Percentiles rank a stretch among this genome's conserved stretches.
Evolutionary conservation across 2,113 vertebrate species (phyloP).

Genomic region (Willisornis vidua): DNA sequence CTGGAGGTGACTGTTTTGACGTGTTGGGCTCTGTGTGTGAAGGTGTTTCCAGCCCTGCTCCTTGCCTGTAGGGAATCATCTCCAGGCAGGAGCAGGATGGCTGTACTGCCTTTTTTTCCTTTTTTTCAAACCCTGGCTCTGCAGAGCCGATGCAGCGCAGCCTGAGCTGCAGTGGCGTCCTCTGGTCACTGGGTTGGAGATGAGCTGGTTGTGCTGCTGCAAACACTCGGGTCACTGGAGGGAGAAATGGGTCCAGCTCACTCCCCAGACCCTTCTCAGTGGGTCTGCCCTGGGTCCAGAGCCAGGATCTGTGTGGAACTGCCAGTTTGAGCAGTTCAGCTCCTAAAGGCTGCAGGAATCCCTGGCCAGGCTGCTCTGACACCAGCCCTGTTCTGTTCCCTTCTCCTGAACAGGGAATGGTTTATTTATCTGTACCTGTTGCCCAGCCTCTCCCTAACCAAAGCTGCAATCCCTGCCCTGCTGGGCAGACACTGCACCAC

Average conservation of each 20-base stretch:
- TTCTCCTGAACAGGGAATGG: not conserved
- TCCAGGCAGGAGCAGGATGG: not conserved
- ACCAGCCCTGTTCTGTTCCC: not conserved
- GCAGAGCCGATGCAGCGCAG: slow-evolving; percentile 36
- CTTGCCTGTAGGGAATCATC: slow-evolving; percentile 14
- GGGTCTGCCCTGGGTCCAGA: not conserved
- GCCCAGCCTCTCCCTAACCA: not conserved
- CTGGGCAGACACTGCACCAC: slow-evolving; percentile 12
- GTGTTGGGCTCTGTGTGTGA: not conserved
- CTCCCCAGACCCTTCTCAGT: not conserved
- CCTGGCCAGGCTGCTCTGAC: not conserved
- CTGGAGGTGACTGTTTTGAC: slow-evolving; percentile 82
- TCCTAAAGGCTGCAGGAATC: not conserved
- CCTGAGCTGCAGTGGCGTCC: not conserved
- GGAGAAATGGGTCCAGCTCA: fast-evolving
- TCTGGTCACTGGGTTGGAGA: not conserved
- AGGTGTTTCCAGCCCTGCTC: slow-evolving; percentile 1
- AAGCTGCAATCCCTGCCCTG: not conserved
- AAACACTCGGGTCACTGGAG: not conserved
- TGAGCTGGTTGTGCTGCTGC: not conserved
- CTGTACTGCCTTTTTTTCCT: not conserved
- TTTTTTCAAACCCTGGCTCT: not conserved
- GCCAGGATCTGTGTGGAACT: not conserved
- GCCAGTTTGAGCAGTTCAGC: fast-evolving
- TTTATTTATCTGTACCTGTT: not conserved